These are phyloP conservation scores for Cremastinae sp. DNA, from an alignment of 2,888 invertebrate species.

Conservation along the genomic window DNA sequence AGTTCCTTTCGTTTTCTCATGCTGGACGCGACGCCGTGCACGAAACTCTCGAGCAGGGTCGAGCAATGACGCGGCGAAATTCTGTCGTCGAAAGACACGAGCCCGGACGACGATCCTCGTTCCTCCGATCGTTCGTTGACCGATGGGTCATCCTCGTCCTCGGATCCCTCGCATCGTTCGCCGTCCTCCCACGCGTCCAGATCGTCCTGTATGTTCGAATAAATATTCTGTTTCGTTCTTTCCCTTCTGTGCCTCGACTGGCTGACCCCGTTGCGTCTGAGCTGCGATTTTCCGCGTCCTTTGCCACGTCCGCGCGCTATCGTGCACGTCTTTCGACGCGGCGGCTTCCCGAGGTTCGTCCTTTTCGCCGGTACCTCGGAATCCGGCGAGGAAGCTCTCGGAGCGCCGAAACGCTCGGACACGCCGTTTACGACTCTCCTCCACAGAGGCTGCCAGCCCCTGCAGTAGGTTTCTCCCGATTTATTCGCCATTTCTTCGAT, in stretches of 20 bases:
- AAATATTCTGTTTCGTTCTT: slow-evolving; percentile 67
- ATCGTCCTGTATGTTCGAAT: slow-evolving; percentile 67
- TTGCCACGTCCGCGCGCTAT: slow-evolving; percentile 68
- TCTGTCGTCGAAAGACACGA: background rate
- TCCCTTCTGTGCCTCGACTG: slow-evolving; percentile 72
- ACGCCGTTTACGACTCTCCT: slow-evolving; percentile 58
- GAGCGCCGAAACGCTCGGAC: slow-evolving; percentile 51
- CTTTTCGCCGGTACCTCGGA: slow-evolving; percentile 59
- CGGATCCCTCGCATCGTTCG: slow-evolving; percentile 20
- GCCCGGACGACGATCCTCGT: background rate
- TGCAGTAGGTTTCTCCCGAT: background rate
- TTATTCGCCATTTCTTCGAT: slow-evolving; percentile 10
- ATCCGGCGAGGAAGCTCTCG: slow-evolving; percentile 37
- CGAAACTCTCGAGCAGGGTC: slow-evolving; percentile 53
- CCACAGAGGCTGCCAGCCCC: slow-evolving; percentile 58
- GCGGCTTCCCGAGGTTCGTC: slow-evolving; percentile 51
- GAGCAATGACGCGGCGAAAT: slow-evolving; percentile 22
- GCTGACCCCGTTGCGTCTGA: slow-evolving; percentile 73
- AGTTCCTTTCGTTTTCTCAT: slow-evolving; percentile 53
- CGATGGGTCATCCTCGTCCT: slow-evolving; percentile 53
- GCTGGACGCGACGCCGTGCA: slow-evolving; percentile 61
- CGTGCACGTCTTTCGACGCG: slow-evolving; percentile 61
- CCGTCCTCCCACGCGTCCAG: slow-evolving; percentile 55
- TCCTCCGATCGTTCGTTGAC: slow-evolving; percentile 11
- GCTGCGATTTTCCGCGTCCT: slow-evolving; percentile 70